Evolutionary conservation across 2,113 vertebrate species (phyloP).

Genomic region (Kryptolebias marmoratus): DNA sequence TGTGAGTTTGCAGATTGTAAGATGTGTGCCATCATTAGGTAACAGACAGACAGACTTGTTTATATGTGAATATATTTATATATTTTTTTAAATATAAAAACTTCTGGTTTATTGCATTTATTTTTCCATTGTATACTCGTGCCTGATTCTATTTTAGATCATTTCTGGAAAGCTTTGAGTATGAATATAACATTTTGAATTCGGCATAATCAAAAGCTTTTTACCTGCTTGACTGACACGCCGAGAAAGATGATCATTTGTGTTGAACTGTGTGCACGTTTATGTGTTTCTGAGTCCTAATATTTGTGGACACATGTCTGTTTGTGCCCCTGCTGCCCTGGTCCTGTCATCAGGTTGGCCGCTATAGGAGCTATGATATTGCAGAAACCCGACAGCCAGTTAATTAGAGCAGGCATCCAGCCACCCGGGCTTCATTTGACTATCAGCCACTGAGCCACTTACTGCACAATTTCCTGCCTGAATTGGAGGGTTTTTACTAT

Average conservation of each 20-base stretch:
- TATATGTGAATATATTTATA: too few relatives aligned
- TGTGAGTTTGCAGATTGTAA: conserved; percentile 65
- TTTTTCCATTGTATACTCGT: conserved; percentile 11
- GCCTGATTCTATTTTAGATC: conserved; percentile 20
- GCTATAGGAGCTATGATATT: conserved; percentile 58
- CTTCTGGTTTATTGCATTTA: neutral
- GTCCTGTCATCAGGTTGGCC: conserved; percentile 62
- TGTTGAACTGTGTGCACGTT: neutral
- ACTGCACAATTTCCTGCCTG: conserved; percentile 82
- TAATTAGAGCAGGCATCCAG: conserved; percentile 79
- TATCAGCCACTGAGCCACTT: conserved; percentile 81
- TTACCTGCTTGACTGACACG: too few relatives aligned
- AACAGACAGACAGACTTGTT: conserved; percentile 1
- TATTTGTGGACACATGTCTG: conserved; percentile 19
- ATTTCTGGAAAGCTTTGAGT: conserved; percentile 17
- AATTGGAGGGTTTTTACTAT: conserved; percentile 74
- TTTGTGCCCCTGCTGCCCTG: conserved; percentile 35
- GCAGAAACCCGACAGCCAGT: conserved; percentile 63
- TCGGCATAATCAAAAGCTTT: neutral
- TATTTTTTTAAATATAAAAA: too few relatives aligned
- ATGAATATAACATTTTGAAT: conserved; percentile 9
- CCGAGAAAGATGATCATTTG: too few relatives aligned
- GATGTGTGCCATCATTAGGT: conserved; percentile 67
- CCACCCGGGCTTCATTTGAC: conserved; percentile 76
- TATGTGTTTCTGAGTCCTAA: conserved; percentile 8